Evolutionary conservation across 2,888 invertebrate genomes (phyloP).

Genomic region (Sinohyriopsis cumingii): DNA sequence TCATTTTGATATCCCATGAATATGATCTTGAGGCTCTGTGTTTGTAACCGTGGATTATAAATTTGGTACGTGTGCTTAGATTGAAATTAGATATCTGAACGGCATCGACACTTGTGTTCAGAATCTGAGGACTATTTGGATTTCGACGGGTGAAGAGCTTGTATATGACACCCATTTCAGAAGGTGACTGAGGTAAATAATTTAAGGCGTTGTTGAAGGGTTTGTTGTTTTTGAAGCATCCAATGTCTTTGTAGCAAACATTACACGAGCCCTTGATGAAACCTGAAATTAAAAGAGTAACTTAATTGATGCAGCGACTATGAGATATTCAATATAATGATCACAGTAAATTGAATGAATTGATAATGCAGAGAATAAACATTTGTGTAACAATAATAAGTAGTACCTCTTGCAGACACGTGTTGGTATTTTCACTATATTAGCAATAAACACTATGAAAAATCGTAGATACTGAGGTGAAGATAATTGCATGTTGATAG

Average conservation of each 20-base stretch:
- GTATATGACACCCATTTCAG: slow-evolving; percentile 82
- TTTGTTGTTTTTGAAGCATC: slow-evolving; percentile 30
- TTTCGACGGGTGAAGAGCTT: slow-evolving; percentile 76
- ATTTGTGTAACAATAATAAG: too few species aligned
- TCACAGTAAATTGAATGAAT: too few species aligned
- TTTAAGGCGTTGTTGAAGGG: slow-evolving; percentile 28
- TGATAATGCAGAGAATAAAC: too few species aligned
- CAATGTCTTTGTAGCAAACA: slow-evolving; percentile 4
- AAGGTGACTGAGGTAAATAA: slow-evolving; percentile 33
- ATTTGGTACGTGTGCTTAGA: slow-evolving; percentile 25
- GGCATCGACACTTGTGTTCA: slow-evolving; percentile 3
- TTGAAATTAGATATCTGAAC: slow-evolving; percentile 25
- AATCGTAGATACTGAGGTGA: too few species aligned
- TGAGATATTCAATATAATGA: too few species aligned
- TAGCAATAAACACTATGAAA: too few species aligned
- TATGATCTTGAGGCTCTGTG: slow-evolving; percentile 36
- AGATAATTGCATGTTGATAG: too few species aligned
- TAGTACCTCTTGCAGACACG: too few species aligned
- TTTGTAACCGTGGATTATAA: slow-evolving; percentile 54
- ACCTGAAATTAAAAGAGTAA: too few species aligned
- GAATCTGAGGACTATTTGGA: slow-evolving; percentile 6
- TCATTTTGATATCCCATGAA: slow-evolving; percentile 38
- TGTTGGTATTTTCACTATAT: too few species aligned
- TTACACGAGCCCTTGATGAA: too few species aligned
- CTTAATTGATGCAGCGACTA: too few species aligned